Evolutionary conservation across 2,113 vertebrate genomes (phyloP).

Genomic region (Pedionomus torquatus): DNA sequence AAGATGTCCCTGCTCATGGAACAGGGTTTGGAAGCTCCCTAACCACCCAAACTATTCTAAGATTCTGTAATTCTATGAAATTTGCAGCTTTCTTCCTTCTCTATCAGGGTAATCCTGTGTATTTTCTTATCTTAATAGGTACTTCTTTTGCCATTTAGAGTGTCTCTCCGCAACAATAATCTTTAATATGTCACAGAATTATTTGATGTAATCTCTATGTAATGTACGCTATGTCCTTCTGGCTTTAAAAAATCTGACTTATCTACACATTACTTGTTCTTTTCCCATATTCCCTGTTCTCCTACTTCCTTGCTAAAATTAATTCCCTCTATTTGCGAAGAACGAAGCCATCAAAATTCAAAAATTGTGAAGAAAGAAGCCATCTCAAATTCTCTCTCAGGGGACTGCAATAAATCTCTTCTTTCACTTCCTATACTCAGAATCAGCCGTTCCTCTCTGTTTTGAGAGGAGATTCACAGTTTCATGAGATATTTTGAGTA

Average conservation of each 20-base stretch:
- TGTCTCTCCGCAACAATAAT: neutral
- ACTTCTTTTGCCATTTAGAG: neutral
- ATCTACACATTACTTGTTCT: neutral
- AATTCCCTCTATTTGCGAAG: neutral
- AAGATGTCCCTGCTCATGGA: neutral
- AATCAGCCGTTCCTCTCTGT: neutral
- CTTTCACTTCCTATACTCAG: neutral
- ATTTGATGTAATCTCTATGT: neutral
- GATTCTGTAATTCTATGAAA: neutral
- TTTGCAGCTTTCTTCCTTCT: neutral
- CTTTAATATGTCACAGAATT: neutral
- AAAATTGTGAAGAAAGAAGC: neutral
- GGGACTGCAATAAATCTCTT: neutral
- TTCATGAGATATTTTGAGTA: conserved; percentile 42
- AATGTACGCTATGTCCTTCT: neutral
- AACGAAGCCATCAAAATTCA: neutral
- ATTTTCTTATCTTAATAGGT: neutral
- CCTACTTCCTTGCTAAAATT: neutral
- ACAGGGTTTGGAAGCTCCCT: neutral
- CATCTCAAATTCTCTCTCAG: neutral
- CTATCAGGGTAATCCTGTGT: neutral
- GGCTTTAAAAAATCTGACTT: neutral
- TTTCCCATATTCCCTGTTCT: neutral
- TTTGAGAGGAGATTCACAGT: conserved; percentile 35
- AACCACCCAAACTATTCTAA: neutral